Evolutionary conservation across 2,888 invertebrate species (phyloP).

Genomic region (Patella depressa): DNA sequence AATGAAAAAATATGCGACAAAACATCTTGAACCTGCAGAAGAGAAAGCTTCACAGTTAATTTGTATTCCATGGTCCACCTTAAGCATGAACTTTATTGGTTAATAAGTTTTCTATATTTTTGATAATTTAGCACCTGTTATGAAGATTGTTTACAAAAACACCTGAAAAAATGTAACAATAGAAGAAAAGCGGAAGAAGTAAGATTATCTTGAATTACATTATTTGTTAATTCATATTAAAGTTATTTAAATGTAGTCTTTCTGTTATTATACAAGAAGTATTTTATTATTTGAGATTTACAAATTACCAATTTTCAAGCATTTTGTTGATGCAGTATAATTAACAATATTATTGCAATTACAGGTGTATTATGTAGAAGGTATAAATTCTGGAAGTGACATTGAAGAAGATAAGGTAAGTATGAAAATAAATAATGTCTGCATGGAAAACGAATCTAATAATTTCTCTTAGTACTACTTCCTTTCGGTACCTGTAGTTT

Average conservation of each 20-base stretch:
- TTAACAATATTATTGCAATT: background rate
- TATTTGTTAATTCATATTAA: too few species aligned
- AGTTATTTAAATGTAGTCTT: too few species aligned
- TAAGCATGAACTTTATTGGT: too few species aligned
- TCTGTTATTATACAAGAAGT: too few species aligned
- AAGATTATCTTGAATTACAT: background rate
- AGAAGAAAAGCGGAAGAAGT: constrained; percentile 39
- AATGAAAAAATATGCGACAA: background rate
- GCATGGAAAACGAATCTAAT: constrained; percentile 9
- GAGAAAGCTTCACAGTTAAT: too few species aligned
- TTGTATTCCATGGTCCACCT: too few species aligned
- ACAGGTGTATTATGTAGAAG: constrained; percentile 36
- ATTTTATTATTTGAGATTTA: too few species aligned
- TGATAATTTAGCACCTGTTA: constrained; percentile 69
- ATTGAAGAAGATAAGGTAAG: constrained; percentile 21
- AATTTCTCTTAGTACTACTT: background rate
- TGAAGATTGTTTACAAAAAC: constrained; percentile 67
- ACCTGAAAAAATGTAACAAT: constrained; percentile 71
- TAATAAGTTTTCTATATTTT: background rate
- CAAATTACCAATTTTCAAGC: too few species aligned
- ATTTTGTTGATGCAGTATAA: background rate
- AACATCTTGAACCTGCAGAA: background rate
- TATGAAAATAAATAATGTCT: background rate
- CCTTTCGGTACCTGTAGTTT: background rate
- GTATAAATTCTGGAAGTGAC: constrained; percentile 37